phyloP scores from a whole-genome alignment of 2,113 vertebrate species.

The Semnopithecus entellus region DNA sequence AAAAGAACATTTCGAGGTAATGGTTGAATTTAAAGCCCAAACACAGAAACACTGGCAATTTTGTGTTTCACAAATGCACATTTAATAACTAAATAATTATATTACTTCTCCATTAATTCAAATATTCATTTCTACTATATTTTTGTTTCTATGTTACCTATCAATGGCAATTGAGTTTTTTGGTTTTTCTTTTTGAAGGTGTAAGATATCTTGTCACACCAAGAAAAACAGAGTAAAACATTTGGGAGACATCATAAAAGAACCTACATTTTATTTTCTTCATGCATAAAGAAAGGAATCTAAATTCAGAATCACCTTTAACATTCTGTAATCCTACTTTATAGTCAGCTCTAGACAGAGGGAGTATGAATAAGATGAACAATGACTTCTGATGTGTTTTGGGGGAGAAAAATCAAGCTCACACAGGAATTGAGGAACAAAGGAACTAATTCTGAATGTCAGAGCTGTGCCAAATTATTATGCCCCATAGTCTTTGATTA shows the following conservation, averaged over 20 bases:
- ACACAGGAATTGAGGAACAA: background rate
- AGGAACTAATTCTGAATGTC: background rate
- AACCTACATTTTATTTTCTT: background rate
- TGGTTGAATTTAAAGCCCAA: conserved; percentile 39
- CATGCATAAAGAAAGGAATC: background rate
- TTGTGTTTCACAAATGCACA: background rate
- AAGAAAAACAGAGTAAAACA: conserved; percentile 37
- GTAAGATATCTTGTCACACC: background rate
- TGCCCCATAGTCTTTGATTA: background rate
- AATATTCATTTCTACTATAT: background rate
- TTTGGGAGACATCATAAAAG: background rate
- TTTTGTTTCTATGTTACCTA: conserved; percentile 14
- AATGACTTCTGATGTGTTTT: background rate
- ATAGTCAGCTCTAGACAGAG: background rate
- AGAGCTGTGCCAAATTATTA: conserved; percentile 4
- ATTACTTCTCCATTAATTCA: background rate
- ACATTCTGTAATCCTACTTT: background rate
- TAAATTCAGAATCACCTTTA: conserved; percentile 38
- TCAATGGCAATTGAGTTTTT: background rate
- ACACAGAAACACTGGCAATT: background rate
- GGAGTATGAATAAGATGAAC: background rate
- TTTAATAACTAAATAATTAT: conserved; percentile 2
- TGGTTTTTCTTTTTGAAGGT: background rate
- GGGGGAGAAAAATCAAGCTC: background rate
- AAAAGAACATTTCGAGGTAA: conserved; percentile 48